phyloP scores from a whole-genome alignment of 30 jellyfish, hydroid and myxozoan species.

The Turritopsis rubra region DNA sequence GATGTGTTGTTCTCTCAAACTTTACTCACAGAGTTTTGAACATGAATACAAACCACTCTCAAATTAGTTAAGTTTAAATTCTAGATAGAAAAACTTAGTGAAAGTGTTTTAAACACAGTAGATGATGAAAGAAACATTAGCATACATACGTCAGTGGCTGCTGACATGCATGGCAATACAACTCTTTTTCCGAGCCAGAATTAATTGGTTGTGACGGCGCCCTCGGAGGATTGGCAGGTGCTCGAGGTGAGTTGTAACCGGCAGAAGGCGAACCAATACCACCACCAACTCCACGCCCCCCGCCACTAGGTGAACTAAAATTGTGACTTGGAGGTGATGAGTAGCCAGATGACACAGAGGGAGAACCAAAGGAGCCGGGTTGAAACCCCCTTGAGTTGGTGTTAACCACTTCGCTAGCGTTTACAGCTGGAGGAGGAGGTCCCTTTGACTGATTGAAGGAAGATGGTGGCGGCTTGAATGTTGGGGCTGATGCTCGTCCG shows the following conservation, averaged over 20 bases:
- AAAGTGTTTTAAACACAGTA: no score
- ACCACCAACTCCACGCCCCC: conserved; percentile 16
- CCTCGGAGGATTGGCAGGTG: neutral
- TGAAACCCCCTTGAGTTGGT: conserved; percentile 20
- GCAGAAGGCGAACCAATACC: neutral
- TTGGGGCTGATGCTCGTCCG: conserved; percentile 57
- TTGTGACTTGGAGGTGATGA: conserved; percentile 15
- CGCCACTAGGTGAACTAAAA: conserved; percentile 7
- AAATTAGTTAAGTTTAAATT: no score
- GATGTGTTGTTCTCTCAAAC: no score
- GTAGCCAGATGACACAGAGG: neutral
- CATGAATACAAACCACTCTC: no score
- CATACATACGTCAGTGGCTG: conserved; percentile 27
- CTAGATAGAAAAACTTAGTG: no score
- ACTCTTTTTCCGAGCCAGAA: conserved; percentile 1
- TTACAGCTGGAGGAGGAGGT: conserved; percentile 50
- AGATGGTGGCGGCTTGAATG: conserved; percentile 32
- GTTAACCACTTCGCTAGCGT: conserved; percentile 28
- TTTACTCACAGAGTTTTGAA: no score
- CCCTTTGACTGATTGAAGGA: conserved; percentile 19
- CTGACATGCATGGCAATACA: conserved; percentile 30
- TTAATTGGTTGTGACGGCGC: conserved; percentile 4
- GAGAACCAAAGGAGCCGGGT: neutral
- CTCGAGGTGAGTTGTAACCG: neutral
- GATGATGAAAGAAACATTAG: neutral